Evolutionary conservation across 2,888 invertebrate genomes (phyloP).

Genomic region (Dasypolia templi): DNA sequence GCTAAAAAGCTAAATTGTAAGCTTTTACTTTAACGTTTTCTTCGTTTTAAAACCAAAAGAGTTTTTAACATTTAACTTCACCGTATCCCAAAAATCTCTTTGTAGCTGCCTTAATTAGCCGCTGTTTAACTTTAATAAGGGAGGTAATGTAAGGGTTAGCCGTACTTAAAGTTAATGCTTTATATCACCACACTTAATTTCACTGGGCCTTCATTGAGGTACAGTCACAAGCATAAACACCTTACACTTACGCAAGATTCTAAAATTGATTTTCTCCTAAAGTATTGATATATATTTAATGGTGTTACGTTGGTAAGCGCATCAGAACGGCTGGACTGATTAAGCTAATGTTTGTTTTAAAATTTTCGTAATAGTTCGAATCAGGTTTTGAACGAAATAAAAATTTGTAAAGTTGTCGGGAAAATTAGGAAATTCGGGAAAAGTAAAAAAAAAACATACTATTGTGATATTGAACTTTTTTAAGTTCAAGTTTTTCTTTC

Average conservation of each 20-base stretch:
- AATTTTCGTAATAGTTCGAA: background rate
- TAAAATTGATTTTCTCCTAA: background rate
- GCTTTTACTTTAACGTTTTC: background rate
- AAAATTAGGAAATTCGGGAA: background rate
- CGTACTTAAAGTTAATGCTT: constrained; percentile 63
- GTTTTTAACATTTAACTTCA: constrained; percentile 25
- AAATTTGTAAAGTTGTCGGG: background rate
- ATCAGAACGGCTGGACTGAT: background rate
- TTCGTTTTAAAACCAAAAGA: constrained; percentile 16
- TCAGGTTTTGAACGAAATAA: background rate
- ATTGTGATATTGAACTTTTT: too few relatives aligned
- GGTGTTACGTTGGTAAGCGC: background rate
- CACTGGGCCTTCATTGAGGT: constrained; percentile 50
- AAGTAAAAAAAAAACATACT: too few relatives aligned
- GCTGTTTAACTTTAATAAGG: constrained; percentile 64
- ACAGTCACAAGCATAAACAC: constrained; percentile 8
- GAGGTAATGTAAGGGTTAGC: constrained; percentile 51
- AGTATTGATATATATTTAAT: background rate
- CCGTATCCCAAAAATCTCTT: constrained; percentile 57
- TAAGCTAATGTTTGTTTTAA: background rate
- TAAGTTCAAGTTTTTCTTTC: background rate
- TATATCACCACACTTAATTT: constrained; percentile 66
- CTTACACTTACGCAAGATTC: background rate
- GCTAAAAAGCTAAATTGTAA: constrained; percentile 7
- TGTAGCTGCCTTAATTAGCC: constrained; percentile 68